Base-by-base conservation (phyloP, 2,888 invertebrate genomes). In the Cephus rjabovi region DNA sequence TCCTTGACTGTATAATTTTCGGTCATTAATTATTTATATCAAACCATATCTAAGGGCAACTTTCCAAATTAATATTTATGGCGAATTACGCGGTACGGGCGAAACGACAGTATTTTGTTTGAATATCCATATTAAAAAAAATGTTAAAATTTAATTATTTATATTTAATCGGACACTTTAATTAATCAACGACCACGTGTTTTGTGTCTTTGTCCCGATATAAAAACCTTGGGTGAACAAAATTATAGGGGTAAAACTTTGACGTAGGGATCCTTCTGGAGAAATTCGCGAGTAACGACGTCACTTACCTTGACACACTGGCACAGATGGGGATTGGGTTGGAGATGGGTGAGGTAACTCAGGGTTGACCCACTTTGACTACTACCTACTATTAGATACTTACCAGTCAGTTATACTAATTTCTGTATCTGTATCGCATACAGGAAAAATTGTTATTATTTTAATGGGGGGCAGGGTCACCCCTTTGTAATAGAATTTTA, bases 271-370 rank as follows among this genome's bases (percentile, higher is more conserved):
- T 56, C 56, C 23, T 56, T 23, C 23, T 23, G 23, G 23, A 23
- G 31, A 34, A 34, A 71, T 31, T 30, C 9, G 71, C 34, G 23
- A 30, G 71, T 71, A 30, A 71, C 30, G 74, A 30, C 30, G 34
- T 35, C 34, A 35, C 30, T 76, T 81, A 84, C 87, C 87, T 87
- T 87, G 86, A 86, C 86, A 87, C 73, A 84, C 70, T 87, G 76
- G 78, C 84, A 83, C 81, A 74, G 83, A 82, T 82, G 78, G 75
- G 74, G 34, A 33, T 71, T 71, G 71, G 71, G 12, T 31, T 71
- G 75, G 56, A 31, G 71, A 71, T 56, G 56, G 40, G 69, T 34
- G 30, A 73, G 78, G 40, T 80, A 56, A 76, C 77, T 80, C 80
- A 75, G 81, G 81, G 77, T 81, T 84, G 86, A 85, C 86, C 86